Evolutionary conservation across 2,797 vertebrate species (phyloP).

Genomic region (Danio tinwini): DNA sequence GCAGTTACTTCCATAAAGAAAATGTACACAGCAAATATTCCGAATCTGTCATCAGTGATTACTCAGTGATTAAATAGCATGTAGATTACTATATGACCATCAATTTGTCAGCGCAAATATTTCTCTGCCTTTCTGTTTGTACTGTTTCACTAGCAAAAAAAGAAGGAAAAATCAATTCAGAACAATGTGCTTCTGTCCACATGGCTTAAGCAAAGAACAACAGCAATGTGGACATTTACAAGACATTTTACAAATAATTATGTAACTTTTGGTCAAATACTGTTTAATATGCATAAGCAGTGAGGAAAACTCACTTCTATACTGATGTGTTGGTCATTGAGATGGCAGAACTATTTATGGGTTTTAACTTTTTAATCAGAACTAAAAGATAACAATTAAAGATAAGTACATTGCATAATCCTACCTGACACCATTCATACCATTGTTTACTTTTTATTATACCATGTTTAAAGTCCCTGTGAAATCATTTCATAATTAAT

Average conservation of each 20-base stretch:
- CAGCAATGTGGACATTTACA: constrained; percentile 15
- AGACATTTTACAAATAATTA: constrained; percentile 34
- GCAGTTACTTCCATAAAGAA: constrained; percentile 80
- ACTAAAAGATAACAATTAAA: no score
- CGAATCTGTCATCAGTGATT: constrained; percentile 73
- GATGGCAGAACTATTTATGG: no score
- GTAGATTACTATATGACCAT: constrained; percentile 75
- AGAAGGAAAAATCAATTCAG: constrained; percentile 36
- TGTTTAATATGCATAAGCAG: no score
- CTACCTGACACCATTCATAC: no score
- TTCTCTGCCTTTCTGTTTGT: constrained; percentile 64
- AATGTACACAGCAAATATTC: constrained; percentile 72
- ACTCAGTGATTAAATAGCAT: constrained; percentile 78
- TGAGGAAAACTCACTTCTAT: no score
- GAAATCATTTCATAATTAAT: no score
- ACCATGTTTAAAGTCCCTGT: no score
- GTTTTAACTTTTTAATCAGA: no score
- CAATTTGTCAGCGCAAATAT: constrained; percentile 73
- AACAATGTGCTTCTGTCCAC: background rate
- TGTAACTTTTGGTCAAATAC: background rate
- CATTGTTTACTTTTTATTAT: no score
- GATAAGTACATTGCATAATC: no score
- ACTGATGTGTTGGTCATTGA: no score
- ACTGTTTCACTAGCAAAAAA: constrained; percentile 37
- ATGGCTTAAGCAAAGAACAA: constrained; percentile 47